Evolutionary conservation across 2,888 invertebrate species (phyloP).

Genomic region (Frankliniella fusca): DNA sequence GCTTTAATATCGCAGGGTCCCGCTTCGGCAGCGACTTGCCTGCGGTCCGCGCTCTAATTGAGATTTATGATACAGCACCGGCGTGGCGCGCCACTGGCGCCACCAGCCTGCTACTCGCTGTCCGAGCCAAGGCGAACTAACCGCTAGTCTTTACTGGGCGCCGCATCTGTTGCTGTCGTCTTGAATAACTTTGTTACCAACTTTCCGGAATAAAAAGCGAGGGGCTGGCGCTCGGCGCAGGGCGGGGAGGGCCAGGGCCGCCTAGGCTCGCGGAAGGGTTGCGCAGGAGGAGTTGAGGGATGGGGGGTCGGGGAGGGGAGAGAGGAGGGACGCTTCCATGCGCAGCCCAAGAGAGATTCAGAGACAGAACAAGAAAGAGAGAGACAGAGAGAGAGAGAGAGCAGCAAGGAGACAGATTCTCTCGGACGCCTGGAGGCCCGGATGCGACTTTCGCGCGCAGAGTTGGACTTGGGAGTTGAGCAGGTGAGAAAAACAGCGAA

Average conservation of each 20-base stretch:
- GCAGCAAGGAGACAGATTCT: too few relatives aligned
- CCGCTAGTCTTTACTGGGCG: not conserved
- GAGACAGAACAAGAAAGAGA: not conserved
- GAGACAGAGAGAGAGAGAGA: not conserved
- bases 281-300: not conserved
- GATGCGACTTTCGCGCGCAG: too few relatives aligned
- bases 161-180: constrained; percentile 24
- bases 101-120: not conserved
- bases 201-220: constrained; percentile 2
- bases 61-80: not conserved
- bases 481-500: not conserved
- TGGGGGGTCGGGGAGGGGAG: not conserved
- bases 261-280: not conserved
- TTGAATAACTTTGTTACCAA: constrained; percentile 23
- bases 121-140: not conserved
- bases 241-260: not conserved
- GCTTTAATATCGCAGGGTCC: too few relatives aligned
- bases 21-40: not conserved
- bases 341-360: not conserved
- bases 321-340: not conserved
- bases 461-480: not conserved
- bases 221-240: not conserved
- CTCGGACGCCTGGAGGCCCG: too few relatives aligned
- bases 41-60: not conserved
- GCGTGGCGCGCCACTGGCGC: not conserved